Evolutionary conservation across 53 echinoderm and acorn worm species (phyloP), one percentile per base, ranked within the genome.

Genomic region (Pentamera pediparva): DNA sequence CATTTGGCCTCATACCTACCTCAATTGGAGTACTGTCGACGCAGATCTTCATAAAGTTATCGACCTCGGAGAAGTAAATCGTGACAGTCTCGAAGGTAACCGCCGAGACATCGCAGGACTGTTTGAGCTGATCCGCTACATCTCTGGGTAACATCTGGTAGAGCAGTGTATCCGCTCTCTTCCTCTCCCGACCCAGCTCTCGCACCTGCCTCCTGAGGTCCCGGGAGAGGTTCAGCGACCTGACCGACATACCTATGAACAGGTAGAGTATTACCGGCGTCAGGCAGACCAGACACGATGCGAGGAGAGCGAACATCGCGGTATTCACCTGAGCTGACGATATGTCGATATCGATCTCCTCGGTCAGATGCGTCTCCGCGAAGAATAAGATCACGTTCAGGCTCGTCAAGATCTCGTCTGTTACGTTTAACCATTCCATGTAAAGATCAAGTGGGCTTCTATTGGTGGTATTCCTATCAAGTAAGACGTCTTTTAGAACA

Each of bases 111-210:
- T 47, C 67, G 7, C 67, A 39, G 3, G 67, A 67, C 11, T 18
- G 28, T 29, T 67, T 67, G 12, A 67, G 29, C 30, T 67, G 43
- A 30, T 67, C 67, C 21, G 67, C 67, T 6, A 67, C 30, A n/a
- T 43, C 22, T 5, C 39, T 41, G 2, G 67, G 67, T 67, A 67
- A 67, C 67, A 67, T 67, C 45, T 67, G 67, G 45, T 67, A 67
- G 18, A 67, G 13, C 10, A 67, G 28, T 6, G 30, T 8, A 29
- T 67, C 67, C 12, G 67, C 31, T 28, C 45, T 37, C 13, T 27
- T 22, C 45, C 27, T 41, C 15, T 67, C 38, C 13, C 7, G 30
- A 43, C 31, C 45, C 10, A 67, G 43, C 20, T 67, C 67, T 30
- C 18, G 37, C 9, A 67, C 38, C 29, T 67, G 24, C 12, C 4